Percentiles rank a stretch among this genome's conserved stretches.
These are phyloP conservation scores for Drosophila paranaensis DNA, from an alignment of 2,888 invertebrate genomes.

Conservation along the genomic window DNA sequence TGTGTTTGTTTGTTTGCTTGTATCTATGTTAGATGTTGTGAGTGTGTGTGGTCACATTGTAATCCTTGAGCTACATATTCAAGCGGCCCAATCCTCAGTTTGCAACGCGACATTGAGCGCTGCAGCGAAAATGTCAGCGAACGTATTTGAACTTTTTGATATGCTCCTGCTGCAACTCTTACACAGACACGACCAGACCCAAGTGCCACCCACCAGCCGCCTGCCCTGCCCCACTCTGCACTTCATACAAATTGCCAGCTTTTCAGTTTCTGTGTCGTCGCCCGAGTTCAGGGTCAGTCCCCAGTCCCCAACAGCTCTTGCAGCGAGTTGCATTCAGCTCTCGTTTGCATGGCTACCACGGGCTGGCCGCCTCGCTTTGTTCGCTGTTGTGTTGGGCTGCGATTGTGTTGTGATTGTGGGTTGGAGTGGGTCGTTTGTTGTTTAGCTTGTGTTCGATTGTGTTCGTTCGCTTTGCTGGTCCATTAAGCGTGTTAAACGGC, in stretches of 20 bases:
- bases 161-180: slow-evolving; percentile 38
- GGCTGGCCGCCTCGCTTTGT: slow-evolving; percentile 17
- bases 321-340: slow-evolving; percentile 35
- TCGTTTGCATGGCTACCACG: slow-evolving; percentile 14
- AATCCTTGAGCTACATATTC: slow-evolving; percentile 68
- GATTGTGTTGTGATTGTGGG: slow-evolving; percentile 38
- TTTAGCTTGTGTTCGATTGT: slow-evolving; percentile 31
- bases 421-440: slow-evolving; percentile 24
- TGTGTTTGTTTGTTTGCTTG: background rate
- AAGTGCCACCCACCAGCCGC: slow-evolving; percentile 47
- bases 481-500: slow-evolving; percentile 61
- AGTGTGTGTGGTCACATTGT: slow-evolving; percentile 13
- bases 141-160: slow-evolving; percentile 71
- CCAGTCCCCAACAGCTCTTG: slow-evolving; percentile 19
- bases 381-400: slow-evolving; percentile 10
- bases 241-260: slow-evolving; percentile 41
- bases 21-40: slow-evolving; percentile 6
- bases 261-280: slow-evolving; percentile 67
- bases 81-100: slow-evolving; percentile 23
- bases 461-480: slow-evolving; percentile 51
- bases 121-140: slow-evolving; percentile 72
- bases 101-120: slow-evolving; percentile 59
- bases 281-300: slow-evolving; percentile 72
- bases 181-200: slow-evolving; percentile 37
- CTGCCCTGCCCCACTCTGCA: slow-evolving; percentile 15